Conservation (phyloP, 2,113 vertebrate genomes). For the Notechis scutatus region DNA sequence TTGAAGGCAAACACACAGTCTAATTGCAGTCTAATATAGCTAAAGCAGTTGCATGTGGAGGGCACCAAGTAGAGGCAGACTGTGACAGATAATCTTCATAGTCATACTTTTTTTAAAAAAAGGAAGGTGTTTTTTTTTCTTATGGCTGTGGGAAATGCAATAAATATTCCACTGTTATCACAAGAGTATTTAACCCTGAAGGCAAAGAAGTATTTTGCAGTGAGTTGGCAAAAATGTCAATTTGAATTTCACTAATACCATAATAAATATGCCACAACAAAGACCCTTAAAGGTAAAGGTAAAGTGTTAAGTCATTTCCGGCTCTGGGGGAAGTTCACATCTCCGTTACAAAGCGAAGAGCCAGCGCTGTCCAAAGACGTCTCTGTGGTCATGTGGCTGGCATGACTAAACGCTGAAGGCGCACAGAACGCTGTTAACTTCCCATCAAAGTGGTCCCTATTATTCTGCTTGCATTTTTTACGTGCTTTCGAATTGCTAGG, state of each 20-base stretch:
- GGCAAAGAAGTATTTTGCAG: neutral
- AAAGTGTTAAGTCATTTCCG: too few relatives aligned
- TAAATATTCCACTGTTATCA: neutral
- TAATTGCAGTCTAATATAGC: neutral
- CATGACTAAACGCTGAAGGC: too few relatives aligned
- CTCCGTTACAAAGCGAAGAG: too few relatives aligned
- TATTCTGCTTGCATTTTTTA: too few relatives aligned
- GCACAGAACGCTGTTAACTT: too few relatives aligned
- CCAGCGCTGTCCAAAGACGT: too few relatives aligned
- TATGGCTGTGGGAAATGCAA: neutral
- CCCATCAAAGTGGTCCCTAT: too few relatives aligned
- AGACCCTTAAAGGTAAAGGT: too few relatives aligned
- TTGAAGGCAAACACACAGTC: neutral
- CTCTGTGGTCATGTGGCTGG: too few relatives aligned
- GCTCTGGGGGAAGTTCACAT: too few relatives aligned
- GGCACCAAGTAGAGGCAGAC: neutral
- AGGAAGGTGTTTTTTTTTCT: neutral
- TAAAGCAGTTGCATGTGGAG: neutral
- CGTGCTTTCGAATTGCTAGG: too few relatives aligned
- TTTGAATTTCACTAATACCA: neutral
- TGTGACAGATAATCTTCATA: neutral
- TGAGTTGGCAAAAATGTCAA: neutral
- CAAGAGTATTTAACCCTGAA: neutral
- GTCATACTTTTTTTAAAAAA: neutral
- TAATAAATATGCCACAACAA: neutral